Base-by-base conservation (phyloP, 2,797 vertebrate genomes). In the Emydoidea blandingii region DNA sequence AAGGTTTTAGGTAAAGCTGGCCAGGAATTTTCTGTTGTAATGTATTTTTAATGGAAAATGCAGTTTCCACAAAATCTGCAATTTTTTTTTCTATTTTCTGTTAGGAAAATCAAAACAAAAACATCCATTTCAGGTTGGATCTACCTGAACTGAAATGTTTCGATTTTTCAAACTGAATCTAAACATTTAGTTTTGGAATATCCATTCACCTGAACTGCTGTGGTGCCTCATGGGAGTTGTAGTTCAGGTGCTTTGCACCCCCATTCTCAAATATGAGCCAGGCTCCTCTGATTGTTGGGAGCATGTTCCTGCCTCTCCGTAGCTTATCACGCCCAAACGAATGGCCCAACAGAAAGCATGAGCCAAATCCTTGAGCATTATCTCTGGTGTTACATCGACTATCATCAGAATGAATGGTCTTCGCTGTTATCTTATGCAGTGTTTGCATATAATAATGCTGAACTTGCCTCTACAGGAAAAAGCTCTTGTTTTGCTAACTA, bases 61-160 rank as follows among this genome's bases (percentile, higher is more conserved):
- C 3, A 9, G 1, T 21, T 80, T 72, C 62, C 1, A 23, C 7
- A 85, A 72, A 86, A 83, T 25, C 76, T 29, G 27, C 27, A 23
- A 8, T 0, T 0, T 90, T 74, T 87, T 3, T 68, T 1, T 65
- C 91, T 2, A 3, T n/a, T 31, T 25, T 92, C 2, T 54, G 18
- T 79, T 86, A 79, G 53, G 91, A 91, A 81, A 37, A 25, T 72
- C n/a, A 12, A 72, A 72, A 78, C 79, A 76, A 29, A 47, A 57
- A 56, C 79, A 25, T 78, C 15, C 44, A 83, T 31, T 34, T 8
- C 1, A 83, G 1, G 0, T 14, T 88, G 25, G 3, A 3, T 83
- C 29, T 18, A 34, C 11, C 8, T 85, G 52, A 85, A 91, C 15
- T n/a, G 34, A 6, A 85, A 21, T 87, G 80, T 62, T 83, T 78